phyloP scores from a whole-genome alignment of 30 jellyfish, hydroid and myxozoan species.

The Mastigias papua region DNA sequence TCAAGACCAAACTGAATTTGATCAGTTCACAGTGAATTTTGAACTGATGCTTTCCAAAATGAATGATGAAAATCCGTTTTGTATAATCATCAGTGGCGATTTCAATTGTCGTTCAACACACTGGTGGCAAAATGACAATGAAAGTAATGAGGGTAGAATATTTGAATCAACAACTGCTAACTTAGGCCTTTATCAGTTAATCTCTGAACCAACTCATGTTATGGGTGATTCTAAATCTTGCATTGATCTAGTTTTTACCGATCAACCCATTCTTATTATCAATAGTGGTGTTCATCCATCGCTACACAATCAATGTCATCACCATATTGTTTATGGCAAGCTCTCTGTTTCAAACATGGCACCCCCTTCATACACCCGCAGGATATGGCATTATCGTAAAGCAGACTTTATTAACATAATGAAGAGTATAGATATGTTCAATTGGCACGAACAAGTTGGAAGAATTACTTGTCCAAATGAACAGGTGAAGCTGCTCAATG shows the following conservation, averaged over 20 bases:
- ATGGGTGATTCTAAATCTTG: slow-evolving; percentile 26
- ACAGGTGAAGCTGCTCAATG: background rate
- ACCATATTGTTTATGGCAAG: too few species aligned
- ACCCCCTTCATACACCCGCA: too few species aligned
- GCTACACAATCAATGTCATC: too few species aligned
- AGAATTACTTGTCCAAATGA: slow-evolving; percentile 5
- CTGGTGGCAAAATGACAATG: slow-evolving; percentile 16
- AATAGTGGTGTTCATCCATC: too few species aligned
- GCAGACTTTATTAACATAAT: background rate
- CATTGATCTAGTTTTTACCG: background rate
- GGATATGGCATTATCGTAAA: too few species aligned
- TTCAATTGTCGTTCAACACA: slow-evolving; percentile 21
- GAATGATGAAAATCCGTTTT: slow-evolving; percentile 39
- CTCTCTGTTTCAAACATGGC: too few species aligned
- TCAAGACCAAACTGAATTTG: slow-evolving; percentile 13
- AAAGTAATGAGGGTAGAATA: slow-evolving; percentile 3
- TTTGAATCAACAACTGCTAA: background rate
- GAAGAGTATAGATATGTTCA: background rate
- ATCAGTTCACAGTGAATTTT: slow-evolving; percentile 22
- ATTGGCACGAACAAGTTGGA: background rate
- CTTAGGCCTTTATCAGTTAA: background rate
- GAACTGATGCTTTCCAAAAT: slow-evolving; percentile 41
- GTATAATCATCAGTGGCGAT: slow-evolving; percentile 34
- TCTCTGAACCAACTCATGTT: slow-evolving; percentile 18
- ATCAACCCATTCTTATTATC: background rate